Percentiles rank a stretch among this genome's conserved stretches.
phyloP scores from a whole-genome alignment of 2,888 invertebrate genomes.

The Celastrina argiolus region DNA sequence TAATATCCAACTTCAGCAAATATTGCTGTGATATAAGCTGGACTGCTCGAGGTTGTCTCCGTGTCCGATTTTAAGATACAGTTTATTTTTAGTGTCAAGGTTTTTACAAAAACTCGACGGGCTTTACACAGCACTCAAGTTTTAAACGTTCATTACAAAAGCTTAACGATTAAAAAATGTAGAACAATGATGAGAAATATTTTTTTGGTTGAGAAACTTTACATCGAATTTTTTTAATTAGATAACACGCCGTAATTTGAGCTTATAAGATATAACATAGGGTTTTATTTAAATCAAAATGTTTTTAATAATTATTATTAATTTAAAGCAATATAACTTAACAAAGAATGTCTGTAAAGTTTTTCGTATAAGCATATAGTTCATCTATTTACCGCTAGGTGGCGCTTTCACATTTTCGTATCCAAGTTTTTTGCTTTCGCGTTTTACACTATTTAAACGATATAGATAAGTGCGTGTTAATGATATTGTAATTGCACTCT shows the following conservation, averaged over 20 bases:
- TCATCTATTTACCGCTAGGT: too few relatives aligned
- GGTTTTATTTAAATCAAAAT: too few relatives aligned
- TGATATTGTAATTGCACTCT: not conserved
- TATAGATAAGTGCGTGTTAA: not conserved
- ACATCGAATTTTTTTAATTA: too few relatives aligned
- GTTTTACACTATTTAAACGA: not conserved
- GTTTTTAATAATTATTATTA: too few relatives aligned
- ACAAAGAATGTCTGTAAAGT: too few relatives aligned
- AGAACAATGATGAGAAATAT: not conserved
- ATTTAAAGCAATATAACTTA: too few relatives aligned
- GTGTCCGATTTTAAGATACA: constrained; percentile 7
- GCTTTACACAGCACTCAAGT: not conserved
- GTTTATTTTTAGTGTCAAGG: constrained; percentile 20
- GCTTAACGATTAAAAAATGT: not conserved
- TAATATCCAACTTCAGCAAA: not conserved
- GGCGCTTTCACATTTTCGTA: not conserved
- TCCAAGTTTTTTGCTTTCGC: not conserved
- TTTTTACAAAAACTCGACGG: not conserved
- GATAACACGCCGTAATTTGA: too few relatives aligned
- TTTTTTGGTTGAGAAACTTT: not conserved
- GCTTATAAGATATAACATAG: too few relatives aligned
- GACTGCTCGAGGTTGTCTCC: not conserved
- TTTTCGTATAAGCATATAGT: too few relatives aligned
- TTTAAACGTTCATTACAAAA: not conserved
- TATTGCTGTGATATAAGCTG: not conserved